Evolutionary conservation across 2,888 invertebrate species (phyloP).

Genomic region (Halictus ligatus): DNA sequence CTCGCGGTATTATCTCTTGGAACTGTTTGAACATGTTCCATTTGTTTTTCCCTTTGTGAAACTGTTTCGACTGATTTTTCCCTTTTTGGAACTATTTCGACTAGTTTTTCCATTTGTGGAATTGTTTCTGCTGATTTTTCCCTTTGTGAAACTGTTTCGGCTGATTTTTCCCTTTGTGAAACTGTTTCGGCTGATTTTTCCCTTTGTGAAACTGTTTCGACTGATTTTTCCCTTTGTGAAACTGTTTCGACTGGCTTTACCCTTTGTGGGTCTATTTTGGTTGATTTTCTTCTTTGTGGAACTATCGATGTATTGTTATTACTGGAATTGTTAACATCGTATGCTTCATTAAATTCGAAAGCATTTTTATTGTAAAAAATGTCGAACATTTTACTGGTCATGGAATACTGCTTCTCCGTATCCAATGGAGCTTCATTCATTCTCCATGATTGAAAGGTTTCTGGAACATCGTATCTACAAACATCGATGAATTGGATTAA

Average conservation of each 20-base stretch:
- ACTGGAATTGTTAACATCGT: not conserved
- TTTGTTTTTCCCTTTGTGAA: not conserved
- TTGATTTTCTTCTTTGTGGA: not conserved
- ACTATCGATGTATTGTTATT: not conserved
- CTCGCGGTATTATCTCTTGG: not conserved
- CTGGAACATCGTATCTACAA: not conserved
- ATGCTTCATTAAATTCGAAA: conserved; percentile 45
- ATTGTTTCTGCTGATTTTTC: no score
- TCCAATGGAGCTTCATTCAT: not conserved
- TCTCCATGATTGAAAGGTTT: not conserved
- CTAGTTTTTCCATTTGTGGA: not conserved
- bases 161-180: not conserved
- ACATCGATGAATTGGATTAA: not conserved
- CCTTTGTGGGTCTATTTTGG: no score
- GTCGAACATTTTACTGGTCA: conserved; percentile 29
- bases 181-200: not conserved
- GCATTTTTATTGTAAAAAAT: conserved; percentile 24
- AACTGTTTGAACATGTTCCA: accelerated
- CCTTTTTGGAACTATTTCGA: not conserved
- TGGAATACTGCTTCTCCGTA: conserved; percentile 2
- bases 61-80: not conserved
- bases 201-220: not conserved
- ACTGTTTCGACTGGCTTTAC: not conserved
- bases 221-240: not conserved
- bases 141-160: not conserved